A percentile compares a stretch with the other conserved stretches of the same genome.
These are phyloP conservation scores for Galendromus occidentalis DNA, from an alignment of 1,140 invertebrate genomes.

Conservation along the genomic window DNA sequence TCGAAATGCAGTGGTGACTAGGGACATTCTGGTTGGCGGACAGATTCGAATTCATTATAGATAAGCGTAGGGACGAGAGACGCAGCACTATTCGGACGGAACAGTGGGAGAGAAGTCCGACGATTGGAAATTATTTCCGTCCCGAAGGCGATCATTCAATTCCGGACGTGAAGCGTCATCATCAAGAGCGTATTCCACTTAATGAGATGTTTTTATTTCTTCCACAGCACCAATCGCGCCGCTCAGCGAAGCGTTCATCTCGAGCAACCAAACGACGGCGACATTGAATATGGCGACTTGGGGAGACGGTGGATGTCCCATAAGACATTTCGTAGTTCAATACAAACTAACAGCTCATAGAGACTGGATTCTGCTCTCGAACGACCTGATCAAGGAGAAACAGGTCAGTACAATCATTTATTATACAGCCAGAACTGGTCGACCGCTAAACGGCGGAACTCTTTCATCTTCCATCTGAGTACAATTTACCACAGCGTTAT, in stretches of 20 bases:
- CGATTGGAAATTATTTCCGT: not conserved
- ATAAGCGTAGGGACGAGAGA: no score
- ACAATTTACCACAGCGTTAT: no score
- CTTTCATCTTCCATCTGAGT: no score
- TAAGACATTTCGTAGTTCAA: slow-evolving; percentile 34
- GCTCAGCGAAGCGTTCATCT: slow-evolving; percentile 19
- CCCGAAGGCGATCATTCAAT: no score
- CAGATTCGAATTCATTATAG: no score
- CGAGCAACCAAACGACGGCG: slow-evolving; percentile 28
- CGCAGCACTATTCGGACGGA: no score
- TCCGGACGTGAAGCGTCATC: not conserved
- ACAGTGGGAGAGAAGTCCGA: no score
- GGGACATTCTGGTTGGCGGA: no score
- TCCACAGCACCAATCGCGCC: slow-evolving; percentile 21
- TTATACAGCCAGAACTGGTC: no score
- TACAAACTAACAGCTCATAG: slow-evolving; percentile 24
- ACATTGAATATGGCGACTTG: slow-evolving; percentile 32
- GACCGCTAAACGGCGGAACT: no score
- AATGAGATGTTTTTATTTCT: not conserved
- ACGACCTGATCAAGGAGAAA: slow-evolving; percentile 19
- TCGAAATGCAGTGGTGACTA: no score
- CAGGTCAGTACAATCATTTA: slow-evolving; percentile 13
- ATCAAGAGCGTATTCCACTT: no score
- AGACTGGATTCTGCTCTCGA: slow-evolving; percentile 23
- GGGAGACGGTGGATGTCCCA: slow-evolving; percentile 35